Percentiles rank a stretch among this genome's conserved stretches.
Conservation (phyloP, 2,797 vertebrate genomes). For the Momotus momota region DNA sequence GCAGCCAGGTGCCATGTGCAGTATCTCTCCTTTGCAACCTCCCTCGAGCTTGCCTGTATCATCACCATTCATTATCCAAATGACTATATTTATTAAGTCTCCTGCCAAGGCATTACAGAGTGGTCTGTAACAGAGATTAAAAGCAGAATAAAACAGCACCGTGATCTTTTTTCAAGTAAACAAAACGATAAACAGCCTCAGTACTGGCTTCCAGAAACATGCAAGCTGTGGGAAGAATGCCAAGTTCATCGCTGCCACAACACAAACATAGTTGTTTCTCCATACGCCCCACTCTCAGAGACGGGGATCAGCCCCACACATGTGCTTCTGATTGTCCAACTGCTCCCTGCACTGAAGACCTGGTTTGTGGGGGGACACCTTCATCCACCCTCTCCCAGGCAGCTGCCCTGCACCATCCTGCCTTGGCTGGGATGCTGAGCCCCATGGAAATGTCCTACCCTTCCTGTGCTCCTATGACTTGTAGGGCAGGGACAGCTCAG, state of each 20-base stretch:
- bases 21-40: background rate
- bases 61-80: slow-evolving; percentile 61
- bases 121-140: slow-evolving; percentile 65
- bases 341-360: background rate
- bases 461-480: background rate
- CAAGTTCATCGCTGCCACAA: background rate
- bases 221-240: background rate
- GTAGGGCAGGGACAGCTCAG: background rate
- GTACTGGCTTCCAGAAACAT: background rate
- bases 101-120: slow-evolving; percentile 56
- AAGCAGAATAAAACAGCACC: slow-evolving; percentile 40
- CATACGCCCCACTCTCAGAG: background rate
- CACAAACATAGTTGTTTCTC: background rate
- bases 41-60: background rate
- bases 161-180: slow-evolving; percentile 34
- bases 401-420: background rate
- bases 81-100: slow-evolving; percentile 65
- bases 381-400: rapidly evolving
- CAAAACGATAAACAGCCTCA: background rate
- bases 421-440: background rate
- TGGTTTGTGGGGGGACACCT: background rate
- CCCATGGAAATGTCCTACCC: rapidly evolving
- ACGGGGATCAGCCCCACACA: background rate
- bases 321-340: background rate
- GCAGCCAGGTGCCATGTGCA: background rate